These are phyloP conservation scores for Drosophila willistoni DNA, from an alignment of 1,140 invertebrate species.

Conservation along the genomic window DNA sequence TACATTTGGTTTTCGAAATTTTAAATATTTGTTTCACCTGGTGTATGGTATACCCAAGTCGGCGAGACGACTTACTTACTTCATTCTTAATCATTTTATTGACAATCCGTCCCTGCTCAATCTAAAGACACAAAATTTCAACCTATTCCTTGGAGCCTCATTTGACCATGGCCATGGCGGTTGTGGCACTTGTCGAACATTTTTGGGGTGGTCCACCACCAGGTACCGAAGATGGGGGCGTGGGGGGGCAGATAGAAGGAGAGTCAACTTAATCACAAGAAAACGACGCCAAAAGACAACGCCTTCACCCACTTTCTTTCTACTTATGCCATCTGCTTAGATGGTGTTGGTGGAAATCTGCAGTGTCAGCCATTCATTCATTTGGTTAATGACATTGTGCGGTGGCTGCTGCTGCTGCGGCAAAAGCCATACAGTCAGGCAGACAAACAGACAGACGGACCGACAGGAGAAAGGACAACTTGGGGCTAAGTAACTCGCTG, in stretches of 20 bases:
- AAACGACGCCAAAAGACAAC: slow-evolving; percentile 53
- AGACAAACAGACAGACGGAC: not conserved
- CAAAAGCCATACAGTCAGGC: slow-evolving; percentile 60
- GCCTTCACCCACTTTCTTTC: not conserved
- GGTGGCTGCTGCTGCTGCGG: slow-evolving; percentile 63
- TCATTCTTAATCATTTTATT: no score
- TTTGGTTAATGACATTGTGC: slow-evolving; percentile 79
- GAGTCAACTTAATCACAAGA: slow-evolving; percentile 76
- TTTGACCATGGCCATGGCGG: slow-evolving; percentile 16
- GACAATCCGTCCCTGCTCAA: not conserved
- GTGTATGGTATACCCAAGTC: no score
- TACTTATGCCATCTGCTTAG: not conserved
- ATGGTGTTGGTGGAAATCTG: slow-evolving; percentile 55
- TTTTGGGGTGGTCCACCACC: not conserved
- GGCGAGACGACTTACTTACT: no score
- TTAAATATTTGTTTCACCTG: no score
- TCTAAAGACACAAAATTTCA: not conserved
- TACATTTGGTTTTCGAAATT: no score
- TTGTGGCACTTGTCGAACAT: slow-evolving; percentile 19
- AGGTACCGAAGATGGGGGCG: not conserved
- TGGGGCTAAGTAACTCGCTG: slow-evolving; percentile 55
- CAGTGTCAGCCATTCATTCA: slow-evolving; percentile 79
- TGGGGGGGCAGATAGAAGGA: not conserved
- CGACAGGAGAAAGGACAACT: not conserved
- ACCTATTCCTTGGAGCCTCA: slow-evolving; percentile 16